Base-by-base conservation (phyloP, 2,888 invertebrate species). In the Tetheella fluctuosa region DNA sequence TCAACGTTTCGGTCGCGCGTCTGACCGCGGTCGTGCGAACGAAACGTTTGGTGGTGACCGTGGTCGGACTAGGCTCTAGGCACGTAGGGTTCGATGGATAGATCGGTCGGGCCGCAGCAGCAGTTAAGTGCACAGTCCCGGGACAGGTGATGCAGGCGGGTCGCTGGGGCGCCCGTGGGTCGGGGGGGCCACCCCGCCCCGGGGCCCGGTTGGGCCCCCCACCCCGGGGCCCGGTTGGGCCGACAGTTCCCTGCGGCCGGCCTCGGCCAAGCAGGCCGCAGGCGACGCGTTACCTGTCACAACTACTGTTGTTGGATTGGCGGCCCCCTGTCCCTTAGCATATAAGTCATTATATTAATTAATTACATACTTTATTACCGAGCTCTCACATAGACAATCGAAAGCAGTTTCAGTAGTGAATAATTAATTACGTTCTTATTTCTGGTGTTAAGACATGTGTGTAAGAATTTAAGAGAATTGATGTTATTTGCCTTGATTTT, bases 201-300 rank as follows among this genome's bases (percentile, higher is more conserved):
- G n/a, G n/a, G n/a, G n/a, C n/a, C n/a, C n/a, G n/a, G n/a, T n/a
- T n/a, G n/a, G n/a, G n/a, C n/a, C n/a, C n/a, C n/a, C n/a, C n/a
- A n/a, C n/a, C n/a, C n/a, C n/a, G n/a, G n/a, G n/a, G n/a, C n/a
- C n/a, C 66, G 85, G 86, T 74, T 94, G 94, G 94, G 94, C 91
- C 93, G 90, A 80, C 94, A 93, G 93, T 94, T 94, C 94, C 94
- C 94, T 94, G 94, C 89, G 83, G 59, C 39, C 89, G 83, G 59
- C 39, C 39, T 37, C 2, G 39, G 34, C 34, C 34, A 1, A 6
- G 39, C 74, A 68, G 69, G 69, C 65, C 71, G 86, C 86, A 86
- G 88, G 88, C 87, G 90, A 89, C 89, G 71, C 65, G 69, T 13
- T 48, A 60, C 67, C 79, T 76, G 92, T 93, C 93, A 91, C 93